phyloP scores from a whole-genome alignment of 2,888 invertebrate genomes.

The Cheilosia grossa region DNA sequence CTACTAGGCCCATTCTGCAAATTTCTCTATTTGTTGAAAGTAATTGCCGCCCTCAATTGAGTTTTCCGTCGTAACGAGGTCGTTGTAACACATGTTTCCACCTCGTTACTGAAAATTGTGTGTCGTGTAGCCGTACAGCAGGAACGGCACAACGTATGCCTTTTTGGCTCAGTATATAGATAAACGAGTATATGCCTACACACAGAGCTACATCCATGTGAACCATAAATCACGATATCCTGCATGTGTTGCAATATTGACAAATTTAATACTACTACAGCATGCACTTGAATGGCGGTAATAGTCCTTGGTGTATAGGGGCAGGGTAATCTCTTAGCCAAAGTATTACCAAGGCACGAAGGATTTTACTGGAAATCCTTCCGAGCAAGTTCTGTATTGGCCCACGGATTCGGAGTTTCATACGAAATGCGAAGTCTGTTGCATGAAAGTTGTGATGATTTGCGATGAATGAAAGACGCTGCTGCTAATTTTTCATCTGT shows the following conservation, averaged over 20 bases:
- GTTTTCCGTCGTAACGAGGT: slow-evolving; percentile 70
- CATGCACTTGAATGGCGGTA: slow-evolving; percentile 26
- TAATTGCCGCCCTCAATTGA: slow-evolving; percentile 74
- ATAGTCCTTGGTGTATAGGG: slow-evolving; percentile 28
- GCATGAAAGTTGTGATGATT: slow-evolving; percentile 58
- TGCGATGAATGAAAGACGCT: slow-evolving; percentile 48
- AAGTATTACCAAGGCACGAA: slow-evolving; percentile 33
- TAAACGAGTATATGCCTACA: background rate
- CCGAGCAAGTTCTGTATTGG: slow-evolving; percentile 64
- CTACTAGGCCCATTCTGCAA: slow-evolving; percentile 32
- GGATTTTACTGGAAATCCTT: slow-evolving; percentile 43
- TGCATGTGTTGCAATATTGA: slow-evolving; percentile 73
- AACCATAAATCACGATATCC: slow-evolving; percentile 71
- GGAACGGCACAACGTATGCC: slow-evolving; percentile 35
- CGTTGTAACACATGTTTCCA: slow-evolving; percentile 73
- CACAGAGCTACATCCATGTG: slow-evolving; percentile 56
- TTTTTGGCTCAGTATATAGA: background rate
- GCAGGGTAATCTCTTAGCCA: background rate
- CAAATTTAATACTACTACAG: slow-evolving; percentile 68
- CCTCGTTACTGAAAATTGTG: slow-evolving; percentile 69
- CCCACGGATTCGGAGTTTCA: slow-evolving; percentile 54
- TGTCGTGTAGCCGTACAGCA: slow-evolving; percentile 2
- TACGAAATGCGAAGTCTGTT: slow-evolving; percentile 58
- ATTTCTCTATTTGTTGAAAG: slow-evolving; percentile 70
- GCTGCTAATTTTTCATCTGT: slow-evolving; percentile 65